Evolutionary conservation across 1,140 invertebrate species (phyloP).

Genomic region (Zeugodacus cucurbitae): DNA sequence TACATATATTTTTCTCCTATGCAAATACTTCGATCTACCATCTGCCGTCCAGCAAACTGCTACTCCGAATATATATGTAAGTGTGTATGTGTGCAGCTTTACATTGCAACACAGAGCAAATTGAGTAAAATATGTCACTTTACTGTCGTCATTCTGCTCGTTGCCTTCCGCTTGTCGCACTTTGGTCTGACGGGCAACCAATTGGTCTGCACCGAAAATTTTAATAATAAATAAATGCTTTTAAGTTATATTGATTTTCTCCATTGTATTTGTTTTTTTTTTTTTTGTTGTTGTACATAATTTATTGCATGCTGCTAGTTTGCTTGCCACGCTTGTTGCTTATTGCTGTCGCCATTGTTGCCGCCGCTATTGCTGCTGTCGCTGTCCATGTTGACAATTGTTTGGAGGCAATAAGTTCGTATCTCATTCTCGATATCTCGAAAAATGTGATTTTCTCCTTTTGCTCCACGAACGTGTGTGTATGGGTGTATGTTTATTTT

Average conservation of each 20-base stretch:
- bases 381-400: constrained; percentile 27
- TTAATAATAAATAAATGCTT: constrained; percentile 26
- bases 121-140: neutral
- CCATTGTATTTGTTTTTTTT: neutral
- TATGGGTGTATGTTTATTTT: neutral
- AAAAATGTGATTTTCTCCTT: neutral
- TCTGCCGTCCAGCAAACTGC: neutral
- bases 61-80: no score
- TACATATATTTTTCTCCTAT: neutral
- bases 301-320: neutral
- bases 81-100: neutral
- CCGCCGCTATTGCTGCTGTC: neutral
- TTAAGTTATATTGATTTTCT: constrained; percentile 21
- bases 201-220: neutral
- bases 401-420: constrained; percentile 11
- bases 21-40: neutral
- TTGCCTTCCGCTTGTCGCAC: neutral
- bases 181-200: neutral
- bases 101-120: neutral
- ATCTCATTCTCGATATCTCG: constrained; percentile 17
- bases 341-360: constrained; percentile 25
- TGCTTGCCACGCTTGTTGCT: constrained; percentile 21
- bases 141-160: neutral
- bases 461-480: neutral
- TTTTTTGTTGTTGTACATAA: no score